Evolutionary conservation across 2,797 vertebrate species (phyloP).

Genomic region (Lithobates sylvaticus): DNA sequence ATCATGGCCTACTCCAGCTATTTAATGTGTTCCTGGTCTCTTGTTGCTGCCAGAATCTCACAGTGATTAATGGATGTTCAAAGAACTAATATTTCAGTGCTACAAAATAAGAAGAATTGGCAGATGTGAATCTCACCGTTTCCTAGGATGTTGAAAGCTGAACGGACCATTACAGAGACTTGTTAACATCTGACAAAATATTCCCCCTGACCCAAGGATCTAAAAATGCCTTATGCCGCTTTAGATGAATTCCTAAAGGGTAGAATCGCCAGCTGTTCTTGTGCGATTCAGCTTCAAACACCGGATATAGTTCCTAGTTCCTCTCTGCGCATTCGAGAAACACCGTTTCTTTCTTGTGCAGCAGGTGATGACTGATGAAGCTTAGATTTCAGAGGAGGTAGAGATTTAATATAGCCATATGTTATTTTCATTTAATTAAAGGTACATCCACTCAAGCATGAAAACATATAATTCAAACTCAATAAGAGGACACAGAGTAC

Average conservation of each 20-base stretch:
- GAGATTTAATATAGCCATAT: no score
- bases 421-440: no score
- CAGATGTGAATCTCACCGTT: conserved; percentile 4
- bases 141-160: conserved; percentile 25
- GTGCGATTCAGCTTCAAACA: conserved; percentile 50
- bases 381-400: no score
- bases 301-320: background rate
- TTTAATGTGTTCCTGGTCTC: no score
- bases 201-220: conserved; percentile 32
- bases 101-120: background rate
- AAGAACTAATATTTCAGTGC: background rate
- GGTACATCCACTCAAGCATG: no score
- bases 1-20: no score
- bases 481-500: no score
- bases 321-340: no score
- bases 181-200: conserved; percentile 37
- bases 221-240: conserved; percentile 6
- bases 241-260: conserved; percentile 22
- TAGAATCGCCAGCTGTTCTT: conserved; percentile 11
- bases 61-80: background rate
- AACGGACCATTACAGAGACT: conserved; percentile 18
- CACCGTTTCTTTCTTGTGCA: no score
- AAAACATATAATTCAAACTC: no score
- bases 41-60: no score
- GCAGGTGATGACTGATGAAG: no score